Base-by-base conservation (phyloP, 2,113 vertebrate species). In the Probosciger aterrimus region DNA sequence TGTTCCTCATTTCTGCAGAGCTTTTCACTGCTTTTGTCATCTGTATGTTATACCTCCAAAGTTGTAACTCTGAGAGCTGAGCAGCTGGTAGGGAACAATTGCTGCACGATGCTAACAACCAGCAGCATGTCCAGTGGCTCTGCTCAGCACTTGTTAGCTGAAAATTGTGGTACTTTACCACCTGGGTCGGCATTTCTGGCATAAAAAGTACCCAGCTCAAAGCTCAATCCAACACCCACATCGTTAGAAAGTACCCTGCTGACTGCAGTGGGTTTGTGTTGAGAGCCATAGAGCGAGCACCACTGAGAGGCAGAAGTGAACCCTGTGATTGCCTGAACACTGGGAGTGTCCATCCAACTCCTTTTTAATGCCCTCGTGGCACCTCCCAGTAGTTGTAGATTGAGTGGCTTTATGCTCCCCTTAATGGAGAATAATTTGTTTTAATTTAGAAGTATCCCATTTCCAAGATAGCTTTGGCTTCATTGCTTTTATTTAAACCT, bases 381-480 rank as follows among this genome's bases (percentile, higher is more conserved):
- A 50, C 85, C 60, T 83, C 90, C 95, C 79, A 8, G 4, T 28
- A 1, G 41, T 49, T 44, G 20, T 3, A 76, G 44, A 5, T 71
- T 14, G 52, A 64, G 23, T 24, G 88, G 18, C 11, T 86, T 91
- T 20, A 8, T 27, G 33, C 33, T 39, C 3, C 96, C 93, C 81
- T 74, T 18, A 20, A 28, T 16, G 78, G 89, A 88, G 65, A 60
- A 37, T 4, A 33, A 82, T 78, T 87, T 39, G 8, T 24, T 94
- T 92, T 49, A 14, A 71, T 86, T 90, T 69, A 65, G 46, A 86
- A 52, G 49, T 16, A 6, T 55, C 80, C 74, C 47, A 3, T 86
- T 92, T 82, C 94, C 89, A 71, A 55, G 93, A 24, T 73, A 81
- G 84, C 82, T 80, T 87, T 60, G 49, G 95, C 96, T 95, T 86